Percentiles rank a stretch among this genome's conserved stretches.
Conservation (phyloP, 2,113 vertebrate species). For the Carettochelys insculpta region DNA sequence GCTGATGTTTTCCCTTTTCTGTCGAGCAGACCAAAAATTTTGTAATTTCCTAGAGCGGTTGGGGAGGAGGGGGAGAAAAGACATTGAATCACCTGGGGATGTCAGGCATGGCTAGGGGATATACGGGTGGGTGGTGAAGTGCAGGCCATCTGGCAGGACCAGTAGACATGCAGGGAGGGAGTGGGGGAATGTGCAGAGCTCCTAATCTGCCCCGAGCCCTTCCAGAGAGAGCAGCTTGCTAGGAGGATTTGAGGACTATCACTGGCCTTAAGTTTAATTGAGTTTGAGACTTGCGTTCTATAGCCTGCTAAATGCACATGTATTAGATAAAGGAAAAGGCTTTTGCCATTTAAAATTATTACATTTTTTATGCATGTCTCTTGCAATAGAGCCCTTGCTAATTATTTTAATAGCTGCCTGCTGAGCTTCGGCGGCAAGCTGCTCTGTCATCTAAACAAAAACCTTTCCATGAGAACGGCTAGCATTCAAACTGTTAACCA, state of each 20-base stretch:
- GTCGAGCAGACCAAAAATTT: slow-evolving; percentile 2
- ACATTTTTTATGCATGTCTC: not conserved
- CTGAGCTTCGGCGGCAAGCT: not conserved
- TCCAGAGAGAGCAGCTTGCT: no score
- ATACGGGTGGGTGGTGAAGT: no score
- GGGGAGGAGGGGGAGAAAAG: no score
- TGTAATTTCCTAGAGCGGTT: slow-evolving; percentile 22
- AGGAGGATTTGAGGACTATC: no score
- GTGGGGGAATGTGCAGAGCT: no score
- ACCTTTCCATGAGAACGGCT: not conserved
- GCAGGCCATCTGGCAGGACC: no score
- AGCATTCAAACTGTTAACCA: not conserved
- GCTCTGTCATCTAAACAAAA: not conserved
- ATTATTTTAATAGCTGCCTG: slow-evolving; percentile 1
- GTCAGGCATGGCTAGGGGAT: no score
- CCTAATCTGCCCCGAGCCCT: no score
- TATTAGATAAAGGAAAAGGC: not conserved
- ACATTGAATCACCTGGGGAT: no score
- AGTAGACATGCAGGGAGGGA: no score
- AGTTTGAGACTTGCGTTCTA: no score
- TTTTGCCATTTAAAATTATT: not conserved
- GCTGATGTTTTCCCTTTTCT: not conserved
- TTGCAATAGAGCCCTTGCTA: not conserved
- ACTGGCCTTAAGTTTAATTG: no score
- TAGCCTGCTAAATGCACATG: not conserved